phyloP scores from a whole-genome alignment of 2,888 invertebrate genomes.

The Tribolium freemani region DNA sequence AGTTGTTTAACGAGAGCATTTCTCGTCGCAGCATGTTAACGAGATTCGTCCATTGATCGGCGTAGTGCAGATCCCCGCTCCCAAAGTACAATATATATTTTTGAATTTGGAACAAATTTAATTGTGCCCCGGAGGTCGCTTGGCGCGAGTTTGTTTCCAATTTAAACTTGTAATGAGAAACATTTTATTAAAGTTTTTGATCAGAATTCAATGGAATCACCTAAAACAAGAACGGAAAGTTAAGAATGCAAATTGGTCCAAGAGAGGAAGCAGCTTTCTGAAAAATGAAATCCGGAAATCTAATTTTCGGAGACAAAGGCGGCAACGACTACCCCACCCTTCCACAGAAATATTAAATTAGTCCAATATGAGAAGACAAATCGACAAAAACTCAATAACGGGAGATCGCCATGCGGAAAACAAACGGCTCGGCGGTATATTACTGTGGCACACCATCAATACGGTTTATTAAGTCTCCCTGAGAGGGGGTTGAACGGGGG shows the following conservation, averaged over 20 bases:
- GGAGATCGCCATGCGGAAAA: slow-evolving; percentile 50
- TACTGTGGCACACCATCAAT: slow-evolving; percentile 42
- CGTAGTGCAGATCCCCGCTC: slow-evolving; percentile 8
- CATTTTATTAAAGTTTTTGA: slow-evolving; percentile 51
- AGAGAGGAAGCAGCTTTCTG: slow-evolving; percentile 45
- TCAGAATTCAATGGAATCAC: slow-evolving; percentile 48
- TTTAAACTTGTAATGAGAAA: slow-evolving; percentile 51
- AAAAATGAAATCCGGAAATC: slow-evolving; percentile 51
- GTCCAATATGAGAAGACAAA: slow-evolving; percentile 50
- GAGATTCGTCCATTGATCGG: not conserved
- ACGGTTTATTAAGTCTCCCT: slow-evolving; percentile 29
- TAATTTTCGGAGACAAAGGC: slow-evolving; percentile 48
- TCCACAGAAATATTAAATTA: slow-evolving; percentile 49
- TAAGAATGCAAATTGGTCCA: slow-evolving; percentile 51
- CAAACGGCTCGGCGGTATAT: slow-evolving; percentile 48
- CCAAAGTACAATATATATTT: slow-evolving; percentile 6
- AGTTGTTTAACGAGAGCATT: slow-evolving; percentile 14
- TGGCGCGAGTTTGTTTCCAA: slow-evolving; percentile 47
- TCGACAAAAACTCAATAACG: slow-evolving; percentile 50
- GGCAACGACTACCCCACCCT: slow-evolving; percentile 28
- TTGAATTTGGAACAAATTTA: slow-evolving; percentile 34
- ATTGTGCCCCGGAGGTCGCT: slow-evolving; percentile 28
- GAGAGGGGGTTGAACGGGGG: slow-evolving; percentile 50
- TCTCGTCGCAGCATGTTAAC: slow-evolving; percentile 2
- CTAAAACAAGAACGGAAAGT: slow-evolving; percentile 44